Evolutionary conservation across 2,797 vertebrate species (phyloP), one percentile per base, ranked within the genome.

Genomic region (Myripristis jacobus): DNA sequence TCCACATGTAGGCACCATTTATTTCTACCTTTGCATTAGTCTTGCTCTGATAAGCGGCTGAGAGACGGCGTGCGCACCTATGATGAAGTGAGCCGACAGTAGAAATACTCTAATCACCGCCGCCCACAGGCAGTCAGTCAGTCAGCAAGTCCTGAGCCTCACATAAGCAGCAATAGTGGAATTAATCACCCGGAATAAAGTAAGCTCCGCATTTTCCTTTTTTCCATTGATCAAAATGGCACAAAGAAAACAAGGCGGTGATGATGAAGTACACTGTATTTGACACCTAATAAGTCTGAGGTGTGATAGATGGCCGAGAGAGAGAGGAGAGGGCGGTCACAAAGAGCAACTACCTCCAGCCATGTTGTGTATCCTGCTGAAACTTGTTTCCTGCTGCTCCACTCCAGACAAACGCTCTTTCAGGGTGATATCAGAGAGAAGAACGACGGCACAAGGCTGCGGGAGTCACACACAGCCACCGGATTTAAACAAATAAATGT

Each of bases 231-330:
- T 88, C 82, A 83, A 82, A 79, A 79, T 36, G 66, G 75, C 81
- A 75, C 50, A 64, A 71, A 75, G 77, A 77, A 89, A 87, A 87
- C 82, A 86, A 74, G 65, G 77, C 64, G 29, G 53, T 50, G 61
- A 83, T 88, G 80, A 90, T 87, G 70, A 82, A 87, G 82, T 62
- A 44, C 75, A 63, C 63, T 8, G 53, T 69, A 62, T 78, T 18
- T 81, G 83, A 84, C 83, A 77, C 34, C 73, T 87, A 83, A 82
- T 88, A 90, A 70, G 54, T 80, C 71, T 82, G 68, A 76, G 68
- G 79, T 75, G 27, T 81, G 75, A 83, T 70, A 24, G 64, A 81
- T 82, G 77, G 62, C 21, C 10, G 6, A 11, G n/a, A 54, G 34
- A 31, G 34, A 69, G 53, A 6, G 43, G 2, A 34, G 52, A 54